Conservation (phyloP, 2,888 invertebrate genomes). For the Fragum whitleyi region DNA sequence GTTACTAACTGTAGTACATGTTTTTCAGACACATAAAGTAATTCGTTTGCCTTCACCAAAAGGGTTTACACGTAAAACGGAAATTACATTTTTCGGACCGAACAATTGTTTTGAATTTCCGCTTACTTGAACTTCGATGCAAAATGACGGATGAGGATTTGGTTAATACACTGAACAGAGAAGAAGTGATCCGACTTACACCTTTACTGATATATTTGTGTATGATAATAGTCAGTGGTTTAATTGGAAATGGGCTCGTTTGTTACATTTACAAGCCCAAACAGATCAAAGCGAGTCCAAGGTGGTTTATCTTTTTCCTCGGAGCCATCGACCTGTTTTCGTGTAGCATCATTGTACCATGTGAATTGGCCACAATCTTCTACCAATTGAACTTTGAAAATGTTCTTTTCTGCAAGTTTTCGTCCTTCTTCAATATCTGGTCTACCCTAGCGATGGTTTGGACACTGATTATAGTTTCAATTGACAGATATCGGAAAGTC, state of each 20-base stretch:
- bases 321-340: constrained; percentile 63
- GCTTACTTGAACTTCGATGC: background rate
- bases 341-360: constrained; percentile 60
- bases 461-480: constrained; percentile 61
- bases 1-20: too few species aligned
- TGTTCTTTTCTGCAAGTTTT: constrained; percentile 53
- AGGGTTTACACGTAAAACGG: too few species aligned
- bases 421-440: constrained; percentile 51
- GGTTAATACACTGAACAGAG: constrained; percentile 44
- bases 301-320: constrained; percentile 65
- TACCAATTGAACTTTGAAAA: constrained; percentile 62
- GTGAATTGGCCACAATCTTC: constrained; percentile 54
- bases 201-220: constrained; percentile 58
- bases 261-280: constrained; percentile 64
- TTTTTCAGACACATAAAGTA: too few species aligned
- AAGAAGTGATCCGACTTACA: constrained; percentile 54
- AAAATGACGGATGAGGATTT: constrained; percentile 8
- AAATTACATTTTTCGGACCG: too few species aligned
- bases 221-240: constrained; percentile 51
- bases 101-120: too few species aligned
- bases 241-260: constrained; percentile 64
- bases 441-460: constrained; percentile 53
- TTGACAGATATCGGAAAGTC: constrained; percentile 72
- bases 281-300: constrained; percentile 61
- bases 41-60: too few species aligned